Percentiles rank a stretch among this genome's conserved stretches.
Evolutionary conservation across 2,888 invertebrate genomes (phyloP).

Genomic region (Lasioglossum villosulum): DNA sequence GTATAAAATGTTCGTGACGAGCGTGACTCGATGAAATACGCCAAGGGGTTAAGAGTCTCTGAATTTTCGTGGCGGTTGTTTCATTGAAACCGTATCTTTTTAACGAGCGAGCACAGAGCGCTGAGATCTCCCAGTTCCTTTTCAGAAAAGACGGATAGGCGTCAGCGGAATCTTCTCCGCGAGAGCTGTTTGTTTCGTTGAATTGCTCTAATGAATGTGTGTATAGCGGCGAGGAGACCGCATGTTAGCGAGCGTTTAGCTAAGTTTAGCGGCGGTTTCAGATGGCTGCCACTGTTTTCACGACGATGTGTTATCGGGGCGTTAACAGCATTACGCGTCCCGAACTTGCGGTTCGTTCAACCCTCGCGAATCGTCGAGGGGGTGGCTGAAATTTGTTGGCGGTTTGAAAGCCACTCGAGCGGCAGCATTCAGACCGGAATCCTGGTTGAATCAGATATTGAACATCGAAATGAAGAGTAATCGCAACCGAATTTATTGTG

Average conservation of each 20-base stretch:
- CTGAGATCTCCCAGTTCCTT: neutral
- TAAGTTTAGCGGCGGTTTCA: slow-evolving; percentile 68
- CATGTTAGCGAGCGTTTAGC: slow-evolving; percentile 58
- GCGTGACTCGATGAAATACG: too few relatives aligned
- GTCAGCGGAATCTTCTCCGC: neutral
- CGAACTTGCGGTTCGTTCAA: slow-evolving; percentile 68
- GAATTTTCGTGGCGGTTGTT: neutral
- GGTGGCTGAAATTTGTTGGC: slow-evolving; percentile 24
- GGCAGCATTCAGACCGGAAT: slow-evolving; percentile 1
- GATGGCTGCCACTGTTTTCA: slow-evolving; percentile 61
- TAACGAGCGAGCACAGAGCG: neutral
- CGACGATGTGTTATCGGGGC: slow-evolving; percentile 62
- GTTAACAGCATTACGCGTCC: slow-evolving; percentile 64
- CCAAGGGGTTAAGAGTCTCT: too few relatives aligned
- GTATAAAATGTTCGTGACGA: too few relatives aligned
- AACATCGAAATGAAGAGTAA: neutral
- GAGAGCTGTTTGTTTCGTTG: slow-evolving; percentile 51
- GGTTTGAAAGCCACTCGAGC: slow-evolving; percentile 17
- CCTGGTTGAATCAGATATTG: neutral
- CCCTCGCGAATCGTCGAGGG: slow-evolving; percentile 40
- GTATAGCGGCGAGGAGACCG: slow-evolving; percentile 38
- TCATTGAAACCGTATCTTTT: neutral
- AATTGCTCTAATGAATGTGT: slow-evolving; percentile 47
- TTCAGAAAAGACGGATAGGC: slow-evolving; percentile 23
- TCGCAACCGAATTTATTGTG: neutral